Percentiles rank a stretch among this genome's conserved stretches.
Evolutionary conservation across 2,113 vertebrate species (phyloP).

Genomic region (Polypterus bichir): DNA sequence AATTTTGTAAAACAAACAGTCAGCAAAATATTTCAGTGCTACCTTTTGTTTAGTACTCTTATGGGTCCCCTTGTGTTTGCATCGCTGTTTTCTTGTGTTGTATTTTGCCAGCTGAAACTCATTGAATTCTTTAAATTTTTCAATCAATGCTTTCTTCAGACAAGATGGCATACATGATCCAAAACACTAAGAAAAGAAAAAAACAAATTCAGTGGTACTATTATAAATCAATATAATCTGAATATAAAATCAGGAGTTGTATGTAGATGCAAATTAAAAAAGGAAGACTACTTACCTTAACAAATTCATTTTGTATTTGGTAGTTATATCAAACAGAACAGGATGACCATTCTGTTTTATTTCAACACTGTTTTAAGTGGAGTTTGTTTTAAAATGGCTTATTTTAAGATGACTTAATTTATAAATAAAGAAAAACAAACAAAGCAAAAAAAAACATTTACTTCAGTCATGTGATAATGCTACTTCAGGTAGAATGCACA

Average conservation of each 20-base stretch:
- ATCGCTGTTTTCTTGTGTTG: constrained; percentile 63
- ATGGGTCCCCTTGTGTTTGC: constrained; percentile 44
- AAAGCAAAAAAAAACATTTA: no score
- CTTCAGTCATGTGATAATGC: no score
- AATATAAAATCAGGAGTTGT: neutral
- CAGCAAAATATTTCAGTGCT: neutral
- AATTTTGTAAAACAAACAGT: neutral
- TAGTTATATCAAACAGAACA: neutral
- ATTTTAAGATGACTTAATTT: no score
- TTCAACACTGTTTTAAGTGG: neutral
- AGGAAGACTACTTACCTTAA: neutral
- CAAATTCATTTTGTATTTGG: neutral
- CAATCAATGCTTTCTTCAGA: constrained; percentile 58
- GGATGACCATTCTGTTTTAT: neutral
- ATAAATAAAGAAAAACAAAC: no score
- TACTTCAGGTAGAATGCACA: no score
- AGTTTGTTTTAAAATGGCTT: no score
- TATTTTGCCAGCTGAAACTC: constrained; percentile 84
- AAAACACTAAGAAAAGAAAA: constrained; percentile 39
- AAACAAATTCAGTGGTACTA: neutral
- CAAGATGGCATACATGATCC: constrained; percentile 54
- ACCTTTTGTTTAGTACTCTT: neutral
- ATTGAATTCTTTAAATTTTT: constrained; percentile 72
- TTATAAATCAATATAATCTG: neutral
- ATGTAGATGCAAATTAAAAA: neutral